A percentile compares a stretch with the other conserved stretches of the same genome.
These are phyloP conservation scores for Tretioscincus oriximinensis DNA, from an alignment of 2,113 vertebrate species.

Conservation along the genomic window DNA sequence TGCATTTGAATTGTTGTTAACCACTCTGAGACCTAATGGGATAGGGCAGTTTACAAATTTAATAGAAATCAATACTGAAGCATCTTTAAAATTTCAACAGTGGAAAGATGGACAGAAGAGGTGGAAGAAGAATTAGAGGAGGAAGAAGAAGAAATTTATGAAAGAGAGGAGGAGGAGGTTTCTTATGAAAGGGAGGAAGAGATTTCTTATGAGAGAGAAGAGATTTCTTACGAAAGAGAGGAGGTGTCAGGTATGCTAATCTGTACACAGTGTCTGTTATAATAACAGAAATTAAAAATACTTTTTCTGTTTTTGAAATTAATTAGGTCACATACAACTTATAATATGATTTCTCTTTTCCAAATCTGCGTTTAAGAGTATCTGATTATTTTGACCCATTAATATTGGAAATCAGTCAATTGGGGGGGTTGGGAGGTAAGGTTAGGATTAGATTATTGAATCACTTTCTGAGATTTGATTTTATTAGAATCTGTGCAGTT, in stretches of 20 bases:
- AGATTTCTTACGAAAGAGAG: conserved; percentile 65
- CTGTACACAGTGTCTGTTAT: conserved; percentile 5
- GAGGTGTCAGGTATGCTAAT: conserved; percentile 68
- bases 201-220: conserved; percentile 69
- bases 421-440: too few relatives aligned
- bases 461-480: too few relatives aligned
- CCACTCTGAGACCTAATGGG: too few relatives aligned
- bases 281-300: not conserved
- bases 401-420: too few relatives aligned
- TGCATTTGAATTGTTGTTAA: too few relatives aligned
- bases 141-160: conserved; percentile 57
- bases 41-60: not conserved
- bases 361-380: not conserved
- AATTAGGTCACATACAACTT: not conserved
- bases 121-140: conserved; percentile 56
- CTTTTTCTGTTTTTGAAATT: not conserved
- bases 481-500: too few relatives aligned
- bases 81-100: conserved; percentile 66
- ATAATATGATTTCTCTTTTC: not conserved
- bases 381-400: too few relatives aligned
- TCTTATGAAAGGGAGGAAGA: conserved; percentile 57
- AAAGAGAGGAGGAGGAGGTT: conserved; percentile 42
- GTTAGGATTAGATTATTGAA: too few relatives aligned
- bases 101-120: conserved; percentile 73
- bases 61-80: conserved; percentile 38